Conservation (phyloP, 2,113 vertebrate species). For the Microcebus murinus region DNA sequence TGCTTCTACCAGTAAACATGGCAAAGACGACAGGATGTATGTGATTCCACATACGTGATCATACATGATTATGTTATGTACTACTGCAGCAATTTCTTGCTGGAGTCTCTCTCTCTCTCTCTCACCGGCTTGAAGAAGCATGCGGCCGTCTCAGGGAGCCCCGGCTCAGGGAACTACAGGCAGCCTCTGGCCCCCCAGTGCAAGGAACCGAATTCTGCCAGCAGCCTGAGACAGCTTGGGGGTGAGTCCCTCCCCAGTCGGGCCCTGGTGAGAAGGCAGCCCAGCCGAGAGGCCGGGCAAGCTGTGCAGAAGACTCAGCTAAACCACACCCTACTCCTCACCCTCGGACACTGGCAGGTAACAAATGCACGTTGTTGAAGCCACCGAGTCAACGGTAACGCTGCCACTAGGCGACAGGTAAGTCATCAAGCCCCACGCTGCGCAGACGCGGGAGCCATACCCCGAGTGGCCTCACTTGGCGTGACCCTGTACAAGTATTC, state of each 20-base stretch:
- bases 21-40: background rate
- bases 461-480: fast-evolving
- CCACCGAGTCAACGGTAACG: fast-evolving
- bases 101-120: background rate
- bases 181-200: background rate
- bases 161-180: background rate
- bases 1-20: fast-evolving
- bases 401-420: fast-evolving
- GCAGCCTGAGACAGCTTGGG: background rate
- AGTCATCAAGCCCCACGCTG: fast-evolving
- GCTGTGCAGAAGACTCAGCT: background rate
- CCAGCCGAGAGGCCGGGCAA: fast-evolving
- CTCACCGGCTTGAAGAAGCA: background rate
- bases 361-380: fast-evolving
- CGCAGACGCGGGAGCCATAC: fast-evolving
- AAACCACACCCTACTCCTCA: fast-evolving
- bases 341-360: fast-evolving
- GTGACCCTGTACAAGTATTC: fast-evolving
- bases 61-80: fast-evolving
- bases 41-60: fast-evolving
- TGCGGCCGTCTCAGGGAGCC: background rate
- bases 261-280: background rate
- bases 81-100: fast-evolving
- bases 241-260: too few species aligned
- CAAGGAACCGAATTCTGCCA: background rate